Evolutionary conservation across 2,797 vertebrate species (phyloP).

Genomic region (Diceros bicornis): DNA sequence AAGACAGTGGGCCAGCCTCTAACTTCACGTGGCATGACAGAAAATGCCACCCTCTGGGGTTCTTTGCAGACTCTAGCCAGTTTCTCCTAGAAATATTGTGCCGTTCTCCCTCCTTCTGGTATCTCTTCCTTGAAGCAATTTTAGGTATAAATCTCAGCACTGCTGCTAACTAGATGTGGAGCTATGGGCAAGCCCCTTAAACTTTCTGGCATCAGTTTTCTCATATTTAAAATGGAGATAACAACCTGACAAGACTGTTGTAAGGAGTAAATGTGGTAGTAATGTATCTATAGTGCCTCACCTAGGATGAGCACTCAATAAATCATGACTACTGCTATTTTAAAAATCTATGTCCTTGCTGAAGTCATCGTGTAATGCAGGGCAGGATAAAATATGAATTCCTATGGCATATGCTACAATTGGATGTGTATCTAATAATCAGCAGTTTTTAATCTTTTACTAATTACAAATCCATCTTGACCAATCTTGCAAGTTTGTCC

Average conservation of each 20-base stretch:
- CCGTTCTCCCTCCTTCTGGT: neutral
- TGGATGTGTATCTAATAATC: neutral
- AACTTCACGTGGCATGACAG: neutral
- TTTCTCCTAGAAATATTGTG: neutral
- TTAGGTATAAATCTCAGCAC: neutral
- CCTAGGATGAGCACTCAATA: neutral
- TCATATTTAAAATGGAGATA: neutral
- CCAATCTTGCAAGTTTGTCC: neutral
- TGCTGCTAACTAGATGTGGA: neutral
- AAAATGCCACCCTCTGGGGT: neutral
- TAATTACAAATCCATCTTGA: conserved; percentile 51
- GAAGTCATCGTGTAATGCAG: neutral
- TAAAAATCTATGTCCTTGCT: neutral
- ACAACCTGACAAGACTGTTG: neutral
- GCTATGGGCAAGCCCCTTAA: neutral
- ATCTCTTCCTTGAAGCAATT: neutral
- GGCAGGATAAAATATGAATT: neutral
- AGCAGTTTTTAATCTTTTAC: neutral
- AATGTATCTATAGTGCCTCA: neutral
- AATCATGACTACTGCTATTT: neutral
- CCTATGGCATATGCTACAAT: neutral
- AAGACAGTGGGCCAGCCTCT: neutral
- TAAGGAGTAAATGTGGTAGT: neutral
- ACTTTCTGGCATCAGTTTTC: neutral
- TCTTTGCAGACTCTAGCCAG: neutral